Conservation (phyloP, 2,113 vertebrate species). For the Cepphus grylle region DNA sequence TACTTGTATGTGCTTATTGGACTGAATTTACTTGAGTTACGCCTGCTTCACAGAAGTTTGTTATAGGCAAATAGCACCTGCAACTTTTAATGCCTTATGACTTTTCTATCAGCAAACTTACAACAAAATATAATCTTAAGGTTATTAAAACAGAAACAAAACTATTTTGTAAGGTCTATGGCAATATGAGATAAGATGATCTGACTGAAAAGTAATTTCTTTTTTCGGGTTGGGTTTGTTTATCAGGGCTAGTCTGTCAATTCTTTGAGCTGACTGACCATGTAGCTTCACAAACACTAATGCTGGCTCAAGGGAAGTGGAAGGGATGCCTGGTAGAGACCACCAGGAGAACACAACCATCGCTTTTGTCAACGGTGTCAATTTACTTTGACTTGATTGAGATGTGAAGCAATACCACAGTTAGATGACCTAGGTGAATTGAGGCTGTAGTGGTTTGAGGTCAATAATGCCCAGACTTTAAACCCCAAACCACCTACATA, state of each 20-base stretch:
- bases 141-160: background rate
- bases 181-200: background rate
- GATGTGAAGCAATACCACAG: background rate
- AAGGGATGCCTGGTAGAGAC: background rate
- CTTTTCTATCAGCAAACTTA: background rate
- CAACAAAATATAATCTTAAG: background rate
- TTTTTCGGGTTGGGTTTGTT: background rate
- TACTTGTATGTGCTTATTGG: background rate
- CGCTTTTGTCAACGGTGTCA: background rate
- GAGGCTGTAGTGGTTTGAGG: conserved; percentile 37
- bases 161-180: background rate
- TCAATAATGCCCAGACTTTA: background rate
- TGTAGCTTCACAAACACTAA: background rate
- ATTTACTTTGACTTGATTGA: background rate
- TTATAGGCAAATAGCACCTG: background rate
- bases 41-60: background rate
- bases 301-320: background rate
- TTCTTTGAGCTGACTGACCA: background rate
- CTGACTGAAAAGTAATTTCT: background rate
- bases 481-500: background rate
- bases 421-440: background rate
- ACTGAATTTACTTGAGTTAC: background rate
- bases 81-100: background rate
- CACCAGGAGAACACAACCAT: background rate
- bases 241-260: background rate